Evolutionary conservation across 1,140 invertebrate genomes (phyloP).

Genomic region (Diabrotica undecimpunctata): DNA sequence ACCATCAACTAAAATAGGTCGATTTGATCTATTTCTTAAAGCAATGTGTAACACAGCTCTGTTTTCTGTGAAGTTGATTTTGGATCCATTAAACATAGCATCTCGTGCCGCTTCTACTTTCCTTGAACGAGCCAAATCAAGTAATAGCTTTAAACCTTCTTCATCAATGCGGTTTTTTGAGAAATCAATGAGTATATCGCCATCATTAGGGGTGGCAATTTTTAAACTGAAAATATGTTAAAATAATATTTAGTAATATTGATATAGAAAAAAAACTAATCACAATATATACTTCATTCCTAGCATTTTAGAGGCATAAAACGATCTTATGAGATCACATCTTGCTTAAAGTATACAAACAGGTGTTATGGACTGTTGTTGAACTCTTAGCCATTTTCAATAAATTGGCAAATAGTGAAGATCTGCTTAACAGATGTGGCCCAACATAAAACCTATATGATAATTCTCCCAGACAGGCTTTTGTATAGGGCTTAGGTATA

Average conservation of each 20-base stretch:
- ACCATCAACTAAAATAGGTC: slow-evolving; percentile 78
- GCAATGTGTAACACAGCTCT: slow-evolving; percentile 91
- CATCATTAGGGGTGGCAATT: slow-evolving; percentile 75
- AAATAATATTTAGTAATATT: not conserved
- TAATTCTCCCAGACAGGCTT: no score
- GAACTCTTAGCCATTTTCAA: no score
- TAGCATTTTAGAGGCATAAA: not conserved
- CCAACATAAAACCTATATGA: no score
- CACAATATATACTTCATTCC: not conserved
- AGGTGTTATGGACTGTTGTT: no score
- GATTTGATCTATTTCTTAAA: slow-evolving; percentile 80
- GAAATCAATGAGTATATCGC: slow-evolving; percentile 88
- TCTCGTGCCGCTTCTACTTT: slow-evolving; percentile 82
- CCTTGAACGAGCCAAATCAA: slow-evolving; percentile 79
- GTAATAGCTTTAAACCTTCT: slow-evolving; percentile 68
- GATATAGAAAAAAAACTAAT: not conserved
- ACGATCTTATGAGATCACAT: not conserved
- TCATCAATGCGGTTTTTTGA: slow-evolving; percentile 94
- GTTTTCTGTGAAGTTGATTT: slow-evolving; percentile 98
- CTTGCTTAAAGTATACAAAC: no score
- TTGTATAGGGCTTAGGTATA: no score
- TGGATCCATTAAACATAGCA: slow-evolving; percentile 91
- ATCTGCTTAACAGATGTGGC: no score
- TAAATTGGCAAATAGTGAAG: no score
- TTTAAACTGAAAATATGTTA: slow-evolving; percentile 59